These are phyloP conservation scores for Microctonus aethiopoides DNA, from an alignment of 2,888 invertebrate genomes.

Conservation along the genomic window DNA sequence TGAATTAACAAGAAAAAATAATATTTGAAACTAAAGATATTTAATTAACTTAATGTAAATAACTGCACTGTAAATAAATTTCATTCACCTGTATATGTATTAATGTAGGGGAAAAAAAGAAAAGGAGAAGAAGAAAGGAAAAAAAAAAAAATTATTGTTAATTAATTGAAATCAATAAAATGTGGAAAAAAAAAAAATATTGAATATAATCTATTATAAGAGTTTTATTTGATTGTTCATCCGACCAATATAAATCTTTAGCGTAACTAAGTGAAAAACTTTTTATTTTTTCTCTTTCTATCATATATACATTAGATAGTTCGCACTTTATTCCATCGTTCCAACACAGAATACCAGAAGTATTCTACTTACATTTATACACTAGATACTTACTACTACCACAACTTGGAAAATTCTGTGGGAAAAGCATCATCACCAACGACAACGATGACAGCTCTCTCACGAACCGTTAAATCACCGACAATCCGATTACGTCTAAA, in stretches of 20 bases:
- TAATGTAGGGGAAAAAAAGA: conserved; percentile 46
- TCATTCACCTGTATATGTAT: conserved; percentile 54
- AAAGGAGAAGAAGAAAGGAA: no score
- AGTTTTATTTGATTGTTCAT: not conserved
- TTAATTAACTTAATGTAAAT: conserved; percentile 59
- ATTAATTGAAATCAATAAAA: conserved; percentile 59
- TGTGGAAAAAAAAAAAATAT: conserved; percentile 33
- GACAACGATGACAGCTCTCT: conserved; percentile 20
- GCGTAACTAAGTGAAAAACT: not conserved
- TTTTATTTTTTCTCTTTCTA: not conserved
- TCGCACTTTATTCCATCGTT: not conserved
- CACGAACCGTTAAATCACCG: conserved; percentile 53
- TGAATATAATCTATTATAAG: conserved; percentile 1
- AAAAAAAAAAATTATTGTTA: conserved; percentile 56
- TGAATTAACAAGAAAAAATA: conserved; percentile 20
- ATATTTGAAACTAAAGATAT: conserved; percentile 44
- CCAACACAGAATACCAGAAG: not conserved
- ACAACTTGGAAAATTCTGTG: not conserved
- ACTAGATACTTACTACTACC: not conserved
- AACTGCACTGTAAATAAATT: conserved; percentile 59
- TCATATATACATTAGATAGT: not conserved
- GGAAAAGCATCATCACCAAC: not conserved
- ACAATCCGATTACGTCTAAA: conserved; percentile 62
- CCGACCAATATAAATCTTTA: not conserved
- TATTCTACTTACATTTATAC: not conserved